Evolutionary conservation across 2,113 vertebrate genomes (phyloP).

Genomic region (Dermatemys mawii): DNA sequence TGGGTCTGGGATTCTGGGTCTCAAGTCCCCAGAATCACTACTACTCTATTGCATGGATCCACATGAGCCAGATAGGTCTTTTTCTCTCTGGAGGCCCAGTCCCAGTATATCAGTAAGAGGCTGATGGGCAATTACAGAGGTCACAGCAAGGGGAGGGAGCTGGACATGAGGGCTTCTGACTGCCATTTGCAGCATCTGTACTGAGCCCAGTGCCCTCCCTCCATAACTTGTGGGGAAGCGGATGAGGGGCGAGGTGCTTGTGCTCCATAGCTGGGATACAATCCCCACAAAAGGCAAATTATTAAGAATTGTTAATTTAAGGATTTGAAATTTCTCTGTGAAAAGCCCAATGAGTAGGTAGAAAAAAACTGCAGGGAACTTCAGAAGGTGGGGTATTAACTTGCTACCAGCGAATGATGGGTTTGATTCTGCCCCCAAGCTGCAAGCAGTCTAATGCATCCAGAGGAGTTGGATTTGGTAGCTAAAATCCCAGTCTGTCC

Average conservation of each 20-base stretch:
- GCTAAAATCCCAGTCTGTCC: background rate
- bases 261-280: background rate
- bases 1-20: background rate
- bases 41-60: background rate
- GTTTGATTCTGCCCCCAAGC: background rate
- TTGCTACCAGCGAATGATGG: too few species aligned
- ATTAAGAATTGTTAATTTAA: background rate
- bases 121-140: background rate
- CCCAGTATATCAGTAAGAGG: background rate
- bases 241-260: background rate
- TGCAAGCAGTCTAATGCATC: background rate
- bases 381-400: background rate
- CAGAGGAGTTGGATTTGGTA: fast-evolving
- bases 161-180: background rate
- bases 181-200: background rate
- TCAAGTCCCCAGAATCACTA: background rate
- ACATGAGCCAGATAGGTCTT: background rate
- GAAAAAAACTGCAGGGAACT: fast-evolving
- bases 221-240: background rate
- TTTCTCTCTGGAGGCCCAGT: background rate
- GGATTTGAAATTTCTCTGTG: background rate
- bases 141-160: background rate
- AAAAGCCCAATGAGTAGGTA: fast-evolving
- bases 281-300: background rate
- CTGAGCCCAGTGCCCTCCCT: background rate